Base-by-base conservation (phyloP, 2,888 invertebrate genomes). In the Eudasyphora cyanicolor region DNA sequence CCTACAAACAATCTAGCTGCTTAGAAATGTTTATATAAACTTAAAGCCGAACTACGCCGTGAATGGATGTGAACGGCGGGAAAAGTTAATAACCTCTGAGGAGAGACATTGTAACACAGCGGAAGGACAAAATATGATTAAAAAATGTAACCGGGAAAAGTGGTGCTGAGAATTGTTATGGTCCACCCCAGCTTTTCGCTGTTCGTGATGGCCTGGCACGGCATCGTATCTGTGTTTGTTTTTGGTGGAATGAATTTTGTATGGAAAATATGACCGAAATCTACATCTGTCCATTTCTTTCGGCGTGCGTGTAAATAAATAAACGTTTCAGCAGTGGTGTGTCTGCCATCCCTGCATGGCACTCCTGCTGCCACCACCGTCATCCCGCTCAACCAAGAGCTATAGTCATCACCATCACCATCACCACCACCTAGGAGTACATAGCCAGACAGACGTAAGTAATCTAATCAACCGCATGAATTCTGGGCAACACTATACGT, bases 271-370 rank as follows among this genome's bases (percentile, higher is more conserved):
- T 42, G 45, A 74, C 35, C 54, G 29, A 62, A 67, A 45, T 69
- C 45, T 89, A 89, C 90, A 90, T 90, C 90, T 90, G 90, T 90
- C 89, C 90, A 88, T 86, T 89, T 89, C 76, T n/a, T n/a, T n/a
- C 71, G 71, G 42, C 21, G 84, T 81, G 84, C 81, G 78, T 81
- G 84, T 81, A 84, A 81, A 81, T 78, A 73, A 54, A 35, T 32
- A 54, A 84, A 73, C 71, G 35, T 77, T 75, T 42, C 60, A 14
- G 86, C 88, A 86, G 75, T 83, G 77, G 75, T 64, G 80, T 73
- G 81, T 64, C 74, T 79, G 69, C 67, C 80, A 81, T 54, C 80
- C 80, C 24, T 67, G 67, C 12, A 42, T 8, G 17, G n/a, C 8
- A 24, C 24, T 2, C 32, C 45, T n/a, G n/a, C 35, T 80, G 85